phyloP scores from a whole-genome alignment of 1,140 invertebrate genomes.

The Spodoptera frugiperda region DNA sequence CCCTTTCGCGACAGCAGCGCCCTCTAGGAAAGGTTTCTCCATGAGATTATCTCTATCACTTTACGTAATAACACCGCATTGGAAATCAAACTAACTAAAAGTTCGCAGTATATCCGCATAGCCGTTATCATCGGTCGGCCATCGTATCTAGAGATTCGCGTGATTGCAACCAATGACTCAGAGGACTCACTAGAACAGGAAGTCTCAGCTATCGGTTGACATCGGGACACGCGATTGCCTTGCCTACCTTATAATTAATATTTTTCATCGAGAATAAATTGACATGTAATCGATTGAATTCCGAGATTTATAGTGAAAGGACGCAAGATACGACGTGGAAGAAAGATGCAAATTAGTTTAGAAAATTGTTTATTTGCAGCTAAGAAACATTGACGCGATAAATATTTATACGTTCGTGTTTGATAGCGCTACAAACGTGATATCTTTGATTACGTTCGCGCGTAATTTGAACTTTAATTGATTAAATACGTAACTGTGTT shows the following conservation, averaged over 20 bases:
- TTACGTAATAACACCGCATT: slow-evolving; percentile 46
- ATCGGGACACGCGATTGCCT: slow-evolving; percentile 52
- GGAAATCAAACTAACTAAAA: slow-evolving; percentile 43
- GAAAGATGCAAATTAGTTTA: slow-evolving; percentile 57
- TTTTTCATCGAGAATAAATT: slow-evolving; percentile 31
- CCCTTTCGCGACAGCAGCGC: slow-evolving; percentile 8
- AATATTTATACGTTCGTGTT: slow-evolving; percentile 24
- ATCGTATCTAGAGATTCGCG: slow-evolving; percentile 46
- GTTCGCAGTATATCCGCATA: slow-evolving; percentile 36
- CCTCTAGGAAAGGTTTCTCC: slow-evolving; percentile 33
- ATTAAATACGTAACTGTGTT: slow-evolving; percentile 23
- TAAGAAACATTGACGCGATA: slow-evolving; percentile 34
- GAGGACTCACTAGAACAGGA: slow-evolving; percentile 42
- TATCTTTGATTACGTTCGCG: slow-evolving; percentile 14
- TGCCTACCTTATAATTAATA: slow-evolving; percentile 43
- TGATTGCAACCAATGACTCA: slow-evolving; percentile 50
- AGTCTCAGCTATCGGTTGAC: slow-evolving; percentile 50
- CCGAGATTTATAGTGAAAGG: slow-evolving; percentile 30
- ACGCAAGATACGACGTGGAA: slow-evolving; percentile 43
- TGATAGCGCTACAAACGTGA: slow-evolving; percentile 22
- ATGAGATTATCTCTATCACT: slow-evolving; percentile 19
- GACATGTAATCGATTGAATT: slow-evolving; percentile 32
- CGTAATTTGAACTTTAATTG: slow-evolving; percentile 24
- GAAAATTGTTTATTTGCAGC: slow-evolving; percentile 47
- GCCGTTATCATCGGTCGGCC: slow-evolving; percentile 31